Percentiles rank a stretch among this genome's conserved stretches.
These are phyloP conservation scores for Pterois miles DNA, from an alignment of 2,797 vertebrate genomes.

Conservation along the genomic window DNA sequence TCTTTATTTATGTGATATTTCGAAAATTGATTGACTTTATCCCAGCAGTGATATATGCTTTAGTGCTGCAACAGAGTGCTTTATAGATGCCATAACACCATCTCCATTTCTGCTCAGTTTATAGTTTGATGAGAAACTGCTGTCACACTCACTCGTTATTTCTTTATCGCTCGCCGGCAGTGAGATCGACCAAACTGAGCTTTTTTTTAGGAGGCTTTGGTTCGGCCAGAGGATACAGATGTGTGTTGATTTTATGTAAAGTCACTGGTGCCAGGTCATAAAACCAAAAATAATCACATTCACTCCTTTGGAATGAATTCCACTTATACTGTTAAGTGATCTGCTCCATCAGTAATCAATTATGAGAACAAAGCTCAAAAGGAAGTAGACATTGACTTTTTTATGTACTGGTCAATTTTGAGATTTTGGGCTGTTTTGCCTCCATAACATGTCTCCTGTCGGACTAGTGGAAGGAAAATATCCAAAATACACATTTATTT, in stretches of 20 bases:
- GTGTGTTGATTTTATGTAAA: constrained; percentile 41
- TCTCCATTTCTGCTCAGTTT: constrained; percentile 68
- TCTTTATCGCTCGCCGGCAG: constrained; percentile 44
- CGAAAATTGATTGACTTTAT: constrained; percentile 69
- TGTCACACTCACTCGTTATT: constrained; percentile 48
- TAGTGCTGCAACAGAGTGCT: constrained; percentile 70
- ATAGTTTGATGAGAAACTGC: constrained; percentile 71
- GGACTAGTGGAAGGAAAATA: too few relatives aligned
- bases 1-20: constrained; percentile 78
- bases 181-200: constrained; percentile 18
- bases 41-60: constrained; percentile 71
- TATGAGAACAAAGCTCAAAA: neutral
- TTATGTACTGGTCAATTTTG: too few relatives aligned
- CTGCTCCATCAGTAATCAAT: neutral
- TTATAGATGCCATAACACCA: constrained; percentile 77
- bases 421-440: too few relatives aligned
- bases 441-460: accelerated
- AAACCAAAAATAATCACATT: constrained; percentile 17
- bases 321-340: neutral
- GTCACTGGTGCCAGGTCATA: constrained; percentile 15
- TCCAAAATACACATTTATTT: too few relatives aligned
- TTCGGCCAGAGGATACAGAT: constrained; percentile 46
- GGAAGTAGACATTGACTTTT: neutral
- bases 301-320: neutral
- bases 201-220: constrained; percentile 40